These are phyloP conservation scores for Cyphomyrus discorhynchus DNA, from an alignment of 2,113 vertebrate species.

Conservation along the genomic window DNA sequence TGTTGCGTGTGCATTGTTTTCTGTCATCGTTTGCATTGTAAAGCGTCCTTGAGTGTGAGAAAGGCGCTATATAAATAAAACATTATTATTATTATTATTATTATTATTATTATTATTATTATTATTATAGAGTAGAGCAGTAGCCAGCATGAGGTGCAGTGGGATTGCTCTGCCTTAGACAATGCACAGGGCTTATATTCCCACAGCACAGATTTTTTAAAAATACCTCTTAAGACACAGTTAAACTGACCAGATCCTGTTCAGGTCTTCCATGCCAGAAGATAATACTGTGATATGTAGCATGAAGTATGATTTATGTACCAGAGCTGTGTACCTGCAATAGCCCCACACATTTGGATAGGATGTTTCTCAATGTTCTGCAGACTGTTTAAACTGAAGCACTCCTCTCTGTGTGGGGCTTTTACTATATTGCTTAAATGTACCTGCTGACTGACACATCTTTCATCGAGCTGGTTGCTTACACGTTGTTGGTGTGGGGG, in stretches of 20 bases:
- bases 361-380: not conserved
- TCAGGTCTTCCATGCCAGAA: not conserved
- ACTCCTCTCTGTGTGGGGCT: not conserved
- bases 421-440: not conserved
- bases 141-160: not conserved
- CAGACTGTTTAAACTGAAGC: not conserved
- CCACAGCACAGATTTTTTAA: not conserved
- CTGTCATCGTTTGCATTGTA: no score
- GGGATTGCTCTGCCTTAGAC: not conserved
- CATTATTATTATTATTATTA: no score
- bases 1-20: no score
- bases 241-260: not conserved
- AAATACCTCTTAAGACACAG: not conserved
- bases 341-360: not conserved
- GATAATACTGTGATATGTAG: not conserved
- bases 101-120: no score
- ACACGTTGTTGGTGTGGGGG: not conserved
- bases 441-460: constrained; percentile 23
- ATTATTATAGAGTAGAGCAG: not conserved
- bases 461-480: constrained; percentile 16
- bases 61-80: no score
- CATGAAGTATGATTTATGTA: not conserved
- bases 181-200: not conserved
- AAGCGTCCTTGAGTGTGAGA: no score
- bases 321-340: not conserved